These are phyloP conservation scores for Odocoileus hemionus DNA, from an alignment of 2,113 vertebrate species.

Conservation along the genomic window DNA sequence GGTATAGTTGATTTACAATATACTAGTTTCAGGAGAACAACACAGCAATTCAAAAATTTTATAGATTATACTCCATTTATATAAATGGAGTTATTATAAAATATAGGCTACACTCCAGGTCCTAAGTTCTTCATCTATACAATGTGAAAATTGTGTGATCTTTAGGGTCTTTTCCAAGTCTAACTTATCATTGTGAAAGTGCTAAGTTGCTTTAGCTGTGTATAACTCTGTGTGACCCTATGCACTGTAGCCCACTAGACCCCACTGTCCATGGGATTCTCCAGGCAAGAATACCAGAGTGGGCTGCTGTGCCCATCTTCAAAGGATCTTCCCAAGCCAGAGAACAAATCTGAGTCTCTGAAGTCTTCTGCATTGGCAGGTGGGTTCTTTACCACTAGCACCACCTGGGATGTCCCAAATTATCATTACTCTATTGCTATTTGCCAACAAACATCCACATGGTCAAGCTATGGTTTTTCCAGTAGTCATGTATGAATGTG, in stretches of 20 bases:
- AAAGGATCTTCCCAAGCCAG: not conserved
- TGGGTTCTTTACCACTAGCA: not conserved
- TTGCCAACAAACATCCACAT: not conserved
- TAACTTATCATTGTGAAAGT: not conserved
- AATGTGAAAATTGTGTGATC: not conserved
- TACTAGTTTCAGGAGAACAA: not conserved
- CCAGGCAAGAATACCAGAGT: not conserved
- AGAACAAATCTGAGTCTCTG: not conserved
- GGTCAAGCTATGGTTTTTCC: not conserved
- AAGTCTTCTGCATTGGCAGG: not conserved
- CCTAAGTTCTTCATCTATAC: not conserved
- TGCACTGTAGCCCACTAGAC: not conserved
- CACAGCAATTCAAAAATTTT: not conserved
- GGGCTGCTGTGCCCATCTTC: not conserved
- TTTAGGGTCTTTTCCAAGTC: not conserved
- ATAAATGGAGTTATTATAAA: not conserved
- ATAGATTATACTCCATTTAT: not conserved
- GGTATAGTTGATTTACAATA: not conserved
- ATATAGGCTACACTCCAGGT: not conserved
- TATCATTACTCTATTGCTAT: not conserved
- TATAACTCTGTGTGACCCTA: not conserved
- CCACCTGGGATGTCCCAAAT: not conserved
- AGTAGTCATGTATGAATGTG: not conserved
- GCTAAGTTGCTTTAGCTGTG: not conserved
- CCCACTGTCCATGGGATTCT: not conserved